Percentiles rank a stretch among this genome's conserved stretches.
Evolutionary conservation across 2,888 invertebrate species (phyloP).

Genomic region (Cephus runcator): DNA sequence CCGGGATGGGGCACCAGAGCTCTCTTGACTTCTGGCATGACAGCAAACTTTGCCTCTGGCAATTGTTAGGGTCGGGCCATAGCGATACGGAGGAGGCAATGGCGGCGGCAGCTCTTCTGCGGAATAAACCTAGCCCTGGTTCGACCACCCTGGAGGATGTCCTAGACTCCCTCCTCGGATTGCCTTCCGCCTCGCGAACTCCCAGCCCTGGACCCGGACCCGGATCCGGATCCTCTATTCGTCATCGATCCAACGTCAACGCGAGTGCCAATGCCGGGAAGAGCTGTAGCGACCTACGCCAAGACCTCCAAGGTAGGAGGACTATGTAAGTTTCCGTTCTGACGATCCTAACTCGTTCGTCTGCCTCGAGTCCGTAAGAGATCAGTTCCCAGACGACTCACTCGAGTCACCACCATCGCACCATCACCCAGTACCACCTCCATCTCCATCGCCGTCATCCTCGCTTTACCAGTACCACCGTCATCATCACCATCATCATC

Average conservation of each 20-base stretch:
- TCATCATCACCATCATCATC: background rate
- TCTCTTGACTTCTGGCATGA: constrained; percentile 1
- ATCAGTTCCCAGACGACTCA: too few species aligned
- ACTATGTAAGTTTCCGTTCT: constrained; percentile 82
- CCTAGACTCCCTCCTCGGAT: constrained; percentile 89
- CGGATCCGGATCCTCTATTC: constrained; percentile 53
- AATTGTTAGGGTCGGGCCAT: constrained; percentile 58
- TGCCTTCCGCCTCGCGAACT: constrained; percentile 81
- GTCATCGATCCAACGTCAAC: constrained; percentile 51
- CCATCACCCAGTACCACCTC: too few species aligned
- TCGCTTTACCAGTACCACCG: constrained; percentile 3
- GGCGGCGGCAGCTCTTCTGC: constrained; percentile 60
- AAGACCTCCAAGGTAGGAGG: constrained; percentile 75
- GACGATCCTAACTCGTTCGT: constrained; percentile 53
- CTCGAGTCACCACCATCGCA: too few species aligned
- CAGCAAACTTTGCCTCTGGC: constrained; percentile 7
- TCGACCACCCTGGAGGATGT: constrained; percentile 94
- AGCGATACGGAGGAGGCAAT: constrained; percentile 61
- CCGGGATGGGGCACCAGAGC: too few species aligned
- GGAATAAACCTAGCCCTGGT: constrained; percentile 70
- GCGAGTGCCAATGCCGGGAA: constrained; percentile 55
- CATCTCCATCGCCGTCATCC: constrained; percentile 13
- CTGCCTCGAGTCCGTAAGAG: constrained; percentile 9
- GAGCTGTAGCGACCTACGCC: constrained; percentile 63
- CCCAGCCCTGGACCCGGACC: constrained; percentile 73